Evolutionary conservation across 2,888 invertebrate genomes (phyloP), one percentile per base, ranked within the genome.

Genomic region (Ochlodes sylvanus): DNA sequence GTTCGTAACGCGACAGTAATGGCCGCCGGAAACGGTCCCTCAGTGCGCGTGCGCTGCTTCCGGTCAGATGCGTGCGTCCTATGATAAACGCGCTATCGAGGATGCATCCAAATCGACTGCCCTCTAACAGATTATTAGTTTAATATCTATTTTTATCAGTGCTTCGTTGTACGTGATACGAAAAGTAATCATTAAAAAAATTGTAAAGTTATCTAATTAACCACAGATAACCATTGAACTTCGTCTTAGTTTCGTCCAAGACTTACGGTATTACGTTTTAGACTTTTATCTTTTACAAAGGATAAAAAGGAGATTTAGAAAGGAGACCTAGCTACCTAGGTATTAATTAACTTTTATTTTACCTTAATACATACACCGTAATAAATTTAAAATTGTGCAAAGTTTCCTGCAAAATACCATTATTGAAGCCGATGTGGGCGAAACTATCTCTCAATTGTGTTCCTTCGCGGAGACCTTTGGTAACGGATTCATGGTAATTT

Each of bases 51-150:
- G 79, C 83, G 80, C 84, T 78, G 75, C 84, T 88, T 90, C 91
- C 91, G 88, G 90, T 88, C 87, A 85, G 78, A 85, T 82, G 85
- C 88, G 83, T 86, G 86, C 81, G 75, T 77, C 76, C 75, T 75
- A 78, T 81, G 83, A 88, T 86, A 85, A 82, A 83, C 81, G 77
- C 78, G 81, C 79, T 77, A 76, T 77, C 80, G 80, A 76, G 81
- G 82, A 81, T 83, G 78, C 54, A 67, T 67, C 54, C 52, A 67
- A 67, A 73, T 47, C 60, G 60, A 52, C 60, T 68, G 66, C 52
- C 38, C 32, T 19, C 7, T 61, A 63, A 58, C 63, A 63, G 64
- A 66, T 61, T 69, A 68, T 61, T 61, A 38, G 61, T 55, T 67
- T 66, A 57, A 56, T 58, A 41, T 58, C 52, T 58, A 65, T 50